These are phyloP conservation scores for Saccopteryx leptura DNA, from an alignment of 2,113 vertebrate species.

Conservation along the genomic window DNA sequence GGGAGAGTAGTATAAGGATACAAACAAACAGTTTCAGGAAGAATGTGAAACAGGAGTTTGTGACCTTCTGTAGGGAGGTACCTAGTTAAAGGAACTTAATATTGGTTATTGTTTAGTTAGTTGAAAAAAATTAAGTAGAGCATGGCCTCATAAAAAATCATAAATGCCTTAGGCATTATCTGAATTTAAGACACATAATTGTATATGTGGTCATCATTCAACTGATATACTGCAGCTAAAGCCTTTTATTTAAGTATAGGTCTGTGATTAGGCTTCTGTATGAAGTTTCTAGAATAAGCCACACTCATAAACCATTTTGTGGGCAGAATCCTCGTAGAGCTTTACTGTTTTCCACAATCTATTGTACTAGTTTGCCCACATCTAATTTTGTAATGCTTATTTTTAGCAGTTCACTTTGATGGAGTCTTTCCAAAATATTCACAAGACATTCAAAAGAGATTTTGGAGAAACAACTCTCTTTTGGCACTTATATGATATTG, in stretches of 20 bases:
- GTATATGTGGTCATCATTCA: not conserved
- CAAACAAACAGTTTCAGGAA: not conserved
- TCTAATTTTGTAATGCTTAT: not conserved
- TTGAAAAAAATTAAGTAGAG: not conserved
- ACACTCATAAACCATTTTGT: not conserved
- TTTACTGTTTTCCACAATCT: not conserved
- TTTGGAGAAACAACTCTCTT: not conserved
- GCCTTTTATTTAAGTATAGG: not conserved
- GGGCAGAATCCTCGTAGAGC: not conserved
- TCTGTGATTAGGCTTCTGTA: not conserved
- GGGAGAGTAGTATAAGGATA: fast-evolving
- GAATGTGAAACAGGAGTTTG: not conserved
- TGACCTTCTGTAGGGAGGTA: not conserved
- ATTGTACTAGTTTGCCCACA: not conserved
- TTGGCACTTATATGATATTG: not conserved
- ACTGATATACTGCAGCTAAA: not conserved
- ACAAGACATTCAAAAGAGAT: not conserved
- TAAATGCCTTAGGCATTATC: not conserved
- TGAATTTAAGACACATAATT: not conserved
- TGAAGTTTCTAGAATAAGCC: not conserved
- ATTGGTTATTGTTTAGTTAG: not conserved
- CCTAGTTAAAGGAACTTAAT: not conserved
- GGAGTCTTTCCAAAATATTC: not conserved
- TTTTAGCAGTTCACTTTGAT: not conserved
- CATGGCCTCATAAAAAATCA: not conserved